A percentile compares a stretch with the other conserved stretches of the same genome.
These are phyloP conservation scores for Melanocharis versteri DNA, from an alignment of 2,113 vertebrate genomes.

Conservation along the genomic window DNA sequence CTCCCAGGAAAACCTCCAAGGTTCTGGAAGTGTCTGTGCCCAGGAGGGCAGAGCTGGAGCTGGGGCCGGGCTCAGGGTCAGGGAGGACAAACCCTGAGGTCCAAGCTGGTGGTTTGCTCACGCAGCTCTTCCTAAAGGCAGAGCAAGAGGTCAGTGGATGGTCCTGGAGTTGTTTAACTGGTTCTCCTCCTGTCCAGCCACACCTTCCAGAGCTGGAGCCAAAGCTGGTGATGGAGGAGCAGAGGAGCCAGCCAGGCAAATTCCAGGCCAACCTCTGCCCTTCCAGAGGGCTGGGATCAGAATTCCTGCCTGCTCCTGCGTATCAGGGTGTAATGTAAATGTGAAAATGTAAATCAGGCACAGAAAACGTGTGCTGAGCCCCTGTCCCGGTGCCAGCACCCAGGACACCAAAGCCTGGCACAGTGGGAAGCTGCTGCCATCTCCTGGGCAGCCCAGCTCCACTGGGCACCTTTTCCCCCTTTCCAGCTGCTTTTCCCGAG, in stretches of 20 bases:
- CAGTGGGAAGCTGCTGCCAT: conserved; percentile 28
- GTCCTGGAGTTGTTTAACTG: not conserved
- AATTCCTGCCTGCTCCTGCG: not conserved
- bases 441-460: not conserved
- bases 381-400: not conserved
- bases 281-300: rapidly evolving
- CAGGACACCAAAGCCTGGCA: not conserved
- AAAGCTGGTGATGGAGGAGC: too few relatives aligned
- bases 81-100: not conserved
- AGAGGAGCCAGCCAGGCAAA: not conserved
- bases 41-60: not conserved
- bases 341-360: not conserved
- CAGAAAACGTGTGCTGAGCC: not conserved
- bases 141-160: too few relatives aligned
- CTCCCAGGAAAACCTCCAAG: not conserved
- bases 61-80: not conserved
- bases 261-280: not conserved
- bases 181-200: not conserved
- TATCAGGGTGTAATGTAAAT: rapidly evolving
- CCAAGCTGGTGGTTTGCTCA: not conserved
- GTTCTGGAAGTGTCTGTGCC: not conserved
- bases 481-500: not conserved
- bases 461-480: not conserved
- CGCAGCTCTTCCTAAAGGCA: not conserved
- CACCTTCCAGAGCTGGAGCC: not conserved